Evolutionary conservation across 2,888 invertebrate species (phyloP).

Genomic region (Yponomeuta evonymella): DNA sequence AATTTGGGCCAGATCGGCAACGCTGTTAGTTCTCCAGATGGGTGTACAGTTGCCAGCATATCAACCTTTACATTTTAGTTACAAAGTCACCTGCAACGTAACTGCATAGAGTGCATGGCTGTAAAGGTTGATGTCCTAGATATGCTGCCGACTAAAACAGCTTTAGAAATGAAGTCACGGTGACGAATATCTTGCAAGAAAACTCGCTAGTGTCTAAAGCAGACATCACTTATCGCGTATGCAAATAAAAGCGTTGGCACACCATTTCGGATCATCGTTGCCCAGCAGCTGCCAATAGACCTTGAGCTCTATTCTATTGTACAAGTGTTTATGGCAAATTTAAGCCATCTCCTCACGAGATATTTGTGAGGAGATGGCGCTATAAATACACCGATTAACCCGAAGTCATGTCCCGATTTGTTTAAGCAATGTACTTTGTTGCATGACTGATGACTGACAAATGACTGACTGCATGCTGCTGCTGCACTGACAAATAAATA

Average conservation of each 20-base stretch:
- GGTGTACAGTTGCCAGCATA: no score
- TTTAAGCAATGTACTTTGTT: background rate
- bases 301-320: constrained; percentile 72
- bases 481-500: background rate
- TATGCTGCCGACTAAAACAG: no score
- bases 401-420: background rate
- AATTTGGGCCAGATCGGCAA: no score
- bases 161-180: no score
- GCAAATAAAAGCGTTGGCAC: background rate
- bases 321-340: constrained; percentile 28
- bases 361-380: constrained; percentile 37
- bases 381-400: background rate
- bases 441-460: background rate
- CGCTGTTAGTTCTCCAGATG: no score
- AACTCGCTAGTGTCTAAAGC: background rate
- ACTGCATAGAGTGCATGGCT: no score
- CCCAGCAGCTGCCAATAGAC: constrained; percentile 31
- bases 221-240: background rate
- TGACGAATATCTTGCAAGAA: no score
- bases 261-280: background rate
- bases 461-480: background rate
- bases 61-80: no score
- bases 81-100: no score
- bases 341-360: constrained; percentile 27
- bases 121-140: no score